A percentile compares a stretch with the other conserved stretches of the same genome.
Conservation (phyloP, 2,797 vertebrate genomes). For the Myotis findleyi region DNA sequence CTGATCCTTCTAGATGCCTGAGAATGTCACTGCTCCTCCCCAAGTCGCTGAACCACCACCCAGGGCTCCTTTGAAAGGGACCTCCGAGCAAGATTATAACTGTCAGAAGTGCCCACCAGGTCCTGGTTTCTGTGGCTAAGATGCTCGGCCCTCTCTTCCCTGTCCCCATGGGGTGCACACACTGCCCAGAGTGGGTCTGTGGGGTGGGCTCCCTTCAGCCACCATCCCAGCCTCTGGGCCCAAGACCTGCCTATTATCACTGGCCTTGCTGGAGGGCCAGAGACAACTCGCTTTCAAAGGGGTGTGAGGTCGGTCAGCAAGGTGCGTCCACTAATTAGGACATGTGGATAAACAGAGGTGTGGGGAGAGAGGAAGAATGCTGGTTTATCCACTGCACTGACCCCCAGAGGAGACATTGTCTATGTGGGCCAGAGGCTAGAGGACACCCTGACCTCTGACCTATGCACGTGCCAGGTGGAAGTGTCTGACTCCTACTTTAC, state of each 20-base stretch:
- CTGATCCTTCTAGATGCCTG: background rate
- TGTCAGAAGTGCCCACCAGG: background rate
- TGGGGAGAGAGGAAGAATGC: background rate
- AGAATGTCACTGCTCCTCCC: background rate
- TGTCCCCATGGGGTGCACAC: rapidly evolving
- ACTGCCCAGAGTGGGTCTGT: background rate
- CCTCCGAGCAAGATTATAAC: background rate
- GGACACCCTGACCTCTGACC: background rate
- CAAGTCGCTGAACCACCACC: no score
- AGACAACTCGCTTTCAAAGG: background rate
- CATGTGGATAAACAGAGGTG: background rate
- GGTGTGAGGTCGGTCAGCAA: background rate
- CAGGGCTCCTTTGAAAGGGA: background rate
- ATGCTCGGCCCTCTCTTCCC: background rate
- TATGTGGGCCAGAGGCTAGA: background rate
- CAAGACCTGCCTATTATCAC: background rate
- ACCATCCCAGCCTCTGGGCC: background rate
- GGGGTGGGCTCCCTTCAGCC: no score
- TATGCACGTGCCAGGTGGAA: rapidly evolving
- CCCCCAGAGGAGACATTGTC: background rate
- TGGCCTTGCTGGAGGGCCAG: background rate
- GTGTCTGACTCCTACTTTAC: background rate
- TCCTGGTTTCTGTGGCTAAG: background rate
- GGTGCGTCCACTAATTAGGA: background rate
- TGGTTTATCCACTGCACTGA: background rate